A percentile compares a stretch with the other conserved stretches of the same genome.
Conservation (phyloP, 2,888 invertebrate genomes). For the Nephrocerus scutellatus region DNA sequence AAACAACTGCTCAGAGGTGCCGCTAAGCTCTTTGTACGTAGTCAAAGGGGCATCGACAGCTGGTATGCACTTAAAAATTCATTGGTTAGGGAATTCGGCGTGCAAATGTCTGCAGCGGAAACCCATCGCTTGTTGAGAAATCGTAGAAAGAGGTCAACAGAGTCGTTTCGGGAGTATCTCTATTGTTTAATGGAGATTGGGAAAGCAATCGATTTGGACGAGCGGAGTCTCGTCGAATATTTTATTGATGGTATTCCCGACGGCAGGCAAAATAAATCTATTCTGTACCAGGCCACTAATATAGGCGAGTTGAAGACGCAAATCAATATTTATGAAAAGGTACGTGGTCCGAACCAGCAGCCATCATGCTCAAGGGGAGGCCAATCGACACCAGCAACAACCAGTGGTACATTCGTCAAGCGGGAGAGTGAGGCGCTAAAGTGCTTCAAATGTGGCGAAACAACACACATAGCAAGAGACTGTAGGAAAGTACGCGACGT, state of each 20-base stretch:
- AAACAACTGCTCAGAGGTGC: too few relatives aligned
- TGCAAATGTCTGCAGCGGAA: neutral
- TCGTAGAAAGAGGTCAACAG: neutral
- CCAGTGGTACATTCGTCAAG: neutral
- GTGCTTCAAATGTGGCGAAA: slow-evolving; percentile 6
- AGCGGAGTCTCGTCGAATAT: slow-evolving; percentile 8
- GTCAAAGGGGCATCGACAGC: neutral
- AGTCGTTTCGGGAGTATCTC: slow-evolving; percentile 1
- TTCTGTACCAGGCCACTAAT: slow-evolving; percentile 1
- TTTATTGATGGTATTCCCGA: slow-evolving; percentile 8
- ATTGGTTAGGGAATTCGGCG: neutral
- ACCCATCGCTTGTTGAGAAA: neutral
- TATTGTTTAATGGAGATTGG: slow-evolving; percentile 6
- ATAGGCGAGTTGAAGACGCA: neutral
- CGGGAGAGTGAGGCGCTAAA: neutral
- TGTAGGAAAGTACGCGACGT: too few relatives aligned
- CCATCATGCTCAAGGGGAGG: slow-evolving; percentile 7
- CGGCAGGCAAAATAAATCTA: neutral
- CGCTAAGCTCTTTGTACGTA: too few relatives aligned
- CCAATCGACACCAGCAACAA: neutral
- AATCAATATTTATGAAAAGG: slow-evolving; percentile 5
- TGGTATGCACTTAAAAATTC: neutral
- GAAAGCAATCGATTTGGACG: slow-evolving; percentile 6
- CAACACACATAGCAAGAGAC: neutral
- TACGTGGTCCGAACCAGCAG: slow-evolving; percentile 7